Percentiles rank a stretch among this genome's conserved stretches.
Conservation (phyloP, 64 coral and sea anemone species). For the Porites lutea region DNA sequence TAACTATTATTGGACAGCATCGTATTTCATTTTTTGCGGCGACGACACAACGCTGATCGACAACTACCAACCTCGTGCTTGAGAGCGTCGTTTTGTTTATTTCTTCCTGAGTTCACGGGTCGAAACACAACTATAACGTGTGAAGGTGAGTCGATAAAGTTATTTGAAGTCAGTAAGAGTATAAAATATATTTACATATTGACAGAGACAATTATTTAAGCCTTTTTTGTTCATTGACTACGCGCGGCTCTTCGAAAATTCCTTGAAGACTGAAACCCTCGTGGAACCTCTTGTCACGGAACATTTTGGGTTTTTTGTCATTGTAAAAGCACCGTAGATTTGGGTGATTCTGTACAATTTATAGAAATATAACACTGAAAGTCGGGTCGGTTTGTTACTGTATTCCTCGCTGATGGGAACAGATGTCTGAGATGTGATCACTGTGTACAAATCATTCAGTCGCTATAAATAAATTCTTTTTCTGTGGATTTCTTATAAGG, state of each 20-base stretch:
- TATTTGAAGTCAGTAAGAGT: not conserved
- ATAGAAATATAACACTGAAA: not conserved
- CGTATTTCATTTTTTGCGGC: constrained; percentile 32
- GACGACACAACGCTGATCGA: no score
- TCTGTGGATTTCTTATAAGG: not conserved
- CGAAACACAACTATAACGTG: not conserved
- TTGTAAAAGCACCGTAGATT: not conserved
- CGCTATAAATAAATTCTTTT: not conserved
- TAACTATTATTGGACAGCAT: constrained; percentile 3
- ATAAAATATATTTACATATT: not conserved
- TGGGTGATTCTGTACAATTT: not conserved
- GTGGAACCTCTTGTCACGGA: not conserved
- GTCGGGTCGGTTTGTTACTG: no score
- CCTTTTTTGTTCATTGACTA: no score
- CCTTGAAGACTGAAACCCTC: no score
- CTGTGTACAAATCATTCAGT: not conserved
- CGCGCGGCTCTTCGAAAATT: no score
- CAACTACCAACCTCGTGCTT: not conserved
- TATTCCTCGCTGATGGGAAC: not conserved
- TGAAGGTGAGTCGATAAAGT: not conserved
- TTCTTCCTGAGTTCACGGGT: not conserved
- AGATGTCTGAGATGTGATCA: not conserved
- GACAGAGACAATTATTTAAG: no score
- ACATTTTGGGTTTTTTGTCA: not conserved
- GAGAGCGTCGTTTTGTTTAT: not conserved